Evolutionary conservation across 2,888 invertebrate species (phyloP).

Genomic region (Asteroscopus sphinx): DNA sequence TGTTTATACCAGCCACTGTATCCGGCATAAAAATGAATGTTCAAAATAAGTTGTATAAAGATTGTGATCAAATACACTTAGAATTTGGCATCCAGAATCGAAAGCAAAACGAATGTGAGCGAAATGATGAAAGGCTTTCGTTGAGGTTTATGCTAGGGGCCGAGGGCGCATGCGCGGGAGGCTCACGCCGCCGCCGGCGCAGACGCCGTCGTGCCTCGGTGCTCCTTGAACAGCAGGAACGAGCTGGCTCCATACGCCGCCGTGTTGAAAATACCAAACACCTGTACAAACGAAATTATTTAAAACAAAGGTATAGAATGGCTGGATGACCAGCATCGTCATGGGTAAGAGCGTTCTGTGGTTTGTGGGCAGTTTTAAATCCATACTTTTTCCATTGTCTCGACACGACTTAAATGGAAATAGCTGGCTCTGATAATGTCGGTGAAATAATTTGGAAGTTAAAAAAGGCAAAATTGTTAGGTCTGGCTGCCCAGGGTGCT

Average conservation of each 20-base stretch:
- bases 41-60: conserved; percentile 45
- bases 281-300: conserved; percentile 84
- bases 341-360: too few relatives aligned
- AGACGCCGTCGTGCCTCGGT: conserved; percentile 84
- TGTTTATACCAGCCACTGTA: neutral
- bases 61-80: conserved; percentile 29
- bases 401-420: too few relatives aligned
- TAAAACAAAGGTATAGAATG: neutral
- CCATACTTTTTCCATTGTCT: too few relatives aligned
- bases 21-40: conserved; percentile 12
- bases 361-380: too few relatives aligned
- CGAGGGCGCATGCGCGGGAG: conserved; percentile 38
- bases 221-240: conserved; percentile 93
- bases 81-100: conserved; percentile 56
- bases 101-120: conserved; percentile 65
- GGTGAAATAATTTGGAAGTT: too few relatives aligned
- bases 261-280: conserved; percentile 95
- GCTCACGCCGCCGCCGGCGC: conserved; percentile 65
- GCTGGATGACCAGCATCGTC: too few relatives aligned
- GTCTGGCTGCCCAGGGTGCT: too few relatives aligned
- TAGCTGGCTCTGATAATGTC: too few relatives aligned
- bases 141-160: conserved; percentile 51
- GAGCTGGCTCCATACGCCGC: conserved; percentile 94
- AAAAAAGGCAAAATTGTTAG: too few relatives aligned
- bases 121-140: conserved; percentile 57